These are phyloP conservation scores for Mionectes macconnelli DNA, from an alignment of 2,113 vertebrate genomes.

Conservation along the genomic window DNA sequence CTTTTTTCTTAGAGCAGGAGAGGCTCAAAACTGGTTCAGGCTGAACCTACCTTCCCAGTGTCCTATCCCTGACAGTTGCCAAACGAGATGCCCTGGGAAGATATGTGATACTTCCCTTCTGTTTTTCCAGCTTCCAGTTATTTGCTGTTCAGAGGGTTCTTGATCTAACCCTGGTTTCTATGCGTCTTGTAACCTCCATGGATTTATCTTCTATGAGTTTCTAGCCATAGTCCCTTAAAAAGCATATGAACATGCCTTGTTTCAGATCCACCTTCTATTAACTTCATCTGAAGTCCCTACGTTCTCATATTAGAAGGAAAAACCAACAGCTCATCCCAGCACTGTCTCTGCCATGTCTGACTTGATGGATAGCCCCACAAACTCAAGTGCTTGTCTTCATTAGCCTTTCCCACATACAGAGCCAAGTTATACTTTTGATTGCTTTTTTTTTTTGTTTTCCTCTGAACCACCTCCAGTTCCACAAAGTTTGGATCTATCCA, in stretches of 20 bases:
- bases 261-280: not conserved
- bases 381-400: accelerated
- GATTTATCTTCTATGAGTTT: not conserved
- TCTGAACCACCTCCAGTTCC: not conserved
- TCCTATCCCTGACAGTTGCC: not conserved
- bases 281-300: not conserved
- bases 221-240: not conserved
- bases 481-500: not conserved
- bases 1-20: not conserved
- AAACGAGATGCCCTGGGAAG: not conserved
- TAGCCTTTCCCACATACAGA: not conserved
- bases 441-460: not conserved
- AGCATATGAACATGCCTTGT: not conserved
- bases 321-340: not conserved
- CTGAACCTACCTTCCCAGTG: not conserved
- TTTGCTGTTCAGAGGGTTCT: not conserved
- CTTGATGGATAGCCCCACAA: not conserved
- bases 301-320: not conserved
- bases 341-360: not conserved
- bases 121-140: not conserved
- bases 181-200: not conserved
- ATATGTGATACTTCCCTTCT: accelerated
- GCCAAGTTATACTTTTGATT: not conserved
- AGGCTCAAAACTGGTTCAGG: not conserved
- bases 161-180: not conserved